Conservation (phyloP, 2,113 vertebrate species). For the Chrysochloris asiatica region DNA sequence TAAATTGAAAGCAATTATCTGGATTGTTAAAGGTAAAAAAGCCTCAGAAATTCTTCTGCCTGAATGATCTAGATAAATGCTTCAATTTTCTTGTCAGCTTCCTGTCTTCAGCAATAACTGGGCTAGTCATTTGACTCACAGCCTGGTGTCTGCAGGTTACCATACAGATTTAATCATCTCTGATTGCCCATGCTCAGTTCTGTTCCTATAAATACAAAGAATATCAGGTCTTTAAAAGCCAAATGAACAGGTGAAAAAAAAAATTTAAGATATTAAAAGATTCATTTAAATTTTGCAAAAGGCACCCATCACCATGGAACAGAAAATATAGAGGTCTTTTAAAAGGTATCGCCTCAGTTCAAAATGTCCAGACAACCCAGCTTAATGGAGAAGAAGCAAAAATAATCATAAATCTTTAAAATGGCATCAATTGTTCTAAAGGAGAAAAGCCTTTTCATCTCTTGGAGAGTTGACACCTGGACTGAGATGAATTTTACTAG, state of each 20-base stretch:
- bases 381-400: not conserved
- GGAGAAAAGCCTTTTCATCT: not conserved
- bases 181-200: constrained; percentile 44
- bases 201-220: constrained; percentile 3
- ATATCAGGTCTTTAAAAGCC: constrained; percentile 47
- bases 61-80: constrained; percentile 78
- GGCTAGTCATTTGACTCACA: constrained; percentile 62
- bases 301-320: not conserved
- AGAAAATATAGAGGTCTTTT: constrained; percentile 31
- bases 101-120: constrained; percentile 47
- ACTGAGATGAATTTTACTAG: not conserved
- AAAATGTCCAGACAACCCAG: not conserved
- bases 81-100: constrained; percentile 78
- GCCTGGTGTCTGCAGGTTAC: constrained; percentile 46
- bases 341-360: not conserved
- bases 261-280: constrained; percentile 30
- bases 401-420: not conserved
- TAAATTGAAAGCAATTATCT: constrained; percentile 79
- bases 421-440: not conserved
- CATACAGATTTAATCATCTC: constrained; percentile 57
- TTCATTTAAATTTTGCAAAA: constrained; percentile 59
- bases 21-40: constrained; percentile 76
- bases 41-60: constrained; percentile 75
- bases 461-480: not conserved
- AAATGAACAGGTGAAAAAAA: constrained; percentile 35